Evolutionary conservation across 2,113 vertebrate genomes (phyloP).

Genomic region (Nymphicus hollandicus): DNA sequence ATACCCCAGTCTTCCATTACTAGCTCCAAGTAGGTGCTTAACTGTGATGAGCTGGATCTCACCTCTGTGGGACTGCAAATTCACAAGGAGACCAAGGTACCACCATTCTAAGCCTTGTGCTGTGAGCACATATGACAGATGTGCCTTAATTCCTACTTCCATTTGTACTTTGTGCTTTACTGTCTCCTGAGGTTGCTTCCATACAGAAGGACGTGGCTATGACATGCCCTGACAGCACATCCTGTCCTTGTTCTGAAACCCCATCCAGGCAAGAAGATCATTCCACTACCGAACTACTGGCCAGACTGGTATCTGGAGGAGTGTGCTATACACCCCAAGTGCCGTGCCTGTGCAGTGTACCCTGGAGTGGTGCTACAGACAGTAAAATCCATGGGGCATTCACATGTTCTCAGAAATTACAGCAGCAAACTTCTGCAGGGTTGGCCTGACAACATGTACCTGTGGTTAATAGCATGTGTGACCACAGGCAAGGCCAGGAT

Average conservation of each 20-base stretch:
- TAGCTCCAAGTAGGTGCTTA: not conserved
- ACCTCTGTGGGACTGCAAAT: not conserved
- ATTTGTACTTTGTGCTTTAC: not conserved
- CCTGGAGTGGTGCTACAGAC: not conserved
- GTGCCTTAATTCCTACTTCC: not conserved
- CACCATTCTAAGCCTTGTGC: not conserved
- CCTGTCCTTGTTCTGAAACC: not conserved
- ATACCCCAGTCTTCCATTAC: not conserved
- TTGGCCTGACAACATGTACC: not conserved
- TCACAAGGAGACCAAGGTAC: not conserved
- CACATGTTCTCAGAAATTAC: not conserved
- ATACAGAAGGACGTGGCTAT: not conserved
- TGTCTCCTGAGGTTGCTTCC: not conserved
- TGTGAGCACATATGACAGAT: not conserved
- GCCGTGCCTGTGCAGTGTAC: rapidly evolving
- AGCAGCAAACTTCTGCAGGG: not conserved
- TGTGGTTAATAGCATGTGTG: rapidly evolving
- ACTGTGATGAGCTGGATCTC: not conserved
- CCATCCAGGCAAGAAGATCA: not conserved
- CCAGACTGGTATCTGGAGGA: not conserved
- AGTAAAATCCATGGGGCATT: not conserved
- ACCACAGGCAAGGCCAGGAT: not conserved
- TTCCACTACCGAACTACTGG: not conserved
- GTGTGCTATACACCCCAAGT: rapidly evolving
- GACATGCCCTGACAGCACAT: not conserved